phyloP scores from a whole-genome alignment of 1,140 invertebrate species.

The Sminthurides bifidus region DNA sequence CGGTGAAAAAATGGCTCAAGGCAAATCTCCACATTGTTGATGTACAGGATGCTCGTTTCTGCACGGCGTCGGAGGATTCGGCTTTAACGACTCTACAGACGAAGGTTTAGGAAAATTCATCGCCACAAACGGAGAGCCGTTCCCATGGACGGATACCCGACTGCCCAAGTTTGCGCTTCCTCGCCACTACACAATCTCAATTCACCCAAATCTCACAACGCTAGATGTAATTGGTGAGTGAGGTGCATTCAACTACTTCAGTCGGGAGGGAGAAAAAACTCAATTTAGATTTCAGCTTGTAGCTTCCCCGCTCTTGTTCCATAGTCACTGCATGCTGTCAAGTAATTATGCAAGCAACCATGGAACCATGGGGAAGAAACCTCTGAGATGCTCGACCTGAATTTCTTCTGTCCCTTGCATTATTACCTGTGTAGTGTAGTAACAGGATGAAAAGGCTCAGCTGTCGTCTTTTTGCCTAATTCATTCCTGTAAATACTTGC shows the following conservation, averaged over 20 bases:
- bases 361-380: too few relatives aligned
- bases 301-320: background rate
- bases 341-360: too few relatives aligned
- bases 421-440: too few relatives aligned
- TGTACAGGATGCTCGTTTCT: constrained; percentile 55
- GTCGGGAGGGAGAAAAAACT: background rate
- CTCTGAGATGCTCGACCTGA: too few relatives aligned
- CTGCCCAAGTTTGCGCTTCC: constrained; percentile 70
- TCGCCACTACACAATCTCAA: constrained; percentile 71
- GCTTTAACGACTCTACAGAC: constrained; percentile 21
- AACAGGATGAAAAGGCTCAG: too few relatives aligned
- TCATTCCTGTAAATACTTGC: too few relatives aligned
- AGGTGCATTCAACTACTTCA: background rate
- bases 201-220: constrained; percentile 87
- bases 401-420: too few relatives aligned
- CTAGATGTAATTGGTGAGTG: constrained; percentile 66
- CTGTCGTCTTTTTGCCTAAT: too few relatives aligned
- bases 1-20: too few relatives aligned
- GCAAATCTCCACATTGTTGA: background rate
- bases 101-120: constrained; percentile 39
- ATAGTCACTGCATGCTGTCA: too few relatives aligned
- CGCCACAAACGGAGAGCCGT: constrained; percentile 58
- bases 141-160: constrained; percentile 78
- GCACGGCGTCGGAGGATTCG: constrained; percentile 26
- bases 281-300: background rate